Base-by-base conservation (phyloP, 2,888 invertebrate genomes). In the Seladonia tumulorum region DNA sequence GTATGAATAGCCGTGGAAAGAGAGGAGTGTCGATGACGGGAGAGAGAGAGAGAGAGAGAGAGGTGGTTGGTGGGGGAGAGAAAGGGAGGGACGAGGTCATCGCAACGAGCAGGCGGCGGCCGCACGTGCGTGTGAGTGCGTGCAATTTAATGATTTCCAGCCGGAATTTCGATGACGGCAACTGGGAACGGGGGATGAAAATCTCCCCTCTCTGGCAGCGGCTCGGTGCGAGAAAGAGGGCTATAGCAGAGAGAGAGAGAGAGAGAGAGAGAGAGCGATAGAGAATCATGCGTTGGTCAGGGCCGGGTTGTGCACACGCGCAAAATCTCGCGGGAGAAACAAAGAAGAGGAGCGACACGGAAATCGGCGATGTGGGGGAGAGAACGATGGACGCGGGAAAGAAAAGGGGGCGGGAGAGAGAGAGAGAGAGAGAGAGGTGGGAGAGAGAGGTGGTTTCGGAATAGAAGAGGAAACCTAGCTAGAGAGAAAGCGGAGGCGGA, bases 141-240 rank as follows among this genome's bases (percentile, higher is more conserved):
- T 91, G 92, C 93, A 91, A 93, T 94, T 94, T 95, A 95, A 95
- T 95, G 95, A 95, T 95, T 95, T 95, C 92, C 94, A 93, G 92
- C 90, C 92, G 94, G 94, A 94, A 94, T 94, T 95, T 94, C 93
- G 94, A 94, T 95, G 94, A 94, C 93, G 93, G 88, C 88, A 92
- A 89, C 90, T 81, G 89, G 63, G 73, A 80, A 57, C 80, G 81
- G 74, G 57, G 78, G 82, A 35, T 81, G 78, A 42, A 74, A 77
- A 70, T 70, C 70, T 70, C 70, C 42, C 70, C 70, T 70, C 39
- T 10, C 70, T 45, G 18, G 35, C 10, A 35, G 63, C 29, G 4
- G 35, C 39, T 22, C 63, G 63, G 35, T 22, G 39, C 35, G 68
- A 66, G 80, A 47, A 72, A 16, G 49, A 29, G 57, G 35, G n/a